phyloP scores from a whole-genome alignment of 2,113 vertebrate species.

The Cyprinodon variegatus region DNA sequence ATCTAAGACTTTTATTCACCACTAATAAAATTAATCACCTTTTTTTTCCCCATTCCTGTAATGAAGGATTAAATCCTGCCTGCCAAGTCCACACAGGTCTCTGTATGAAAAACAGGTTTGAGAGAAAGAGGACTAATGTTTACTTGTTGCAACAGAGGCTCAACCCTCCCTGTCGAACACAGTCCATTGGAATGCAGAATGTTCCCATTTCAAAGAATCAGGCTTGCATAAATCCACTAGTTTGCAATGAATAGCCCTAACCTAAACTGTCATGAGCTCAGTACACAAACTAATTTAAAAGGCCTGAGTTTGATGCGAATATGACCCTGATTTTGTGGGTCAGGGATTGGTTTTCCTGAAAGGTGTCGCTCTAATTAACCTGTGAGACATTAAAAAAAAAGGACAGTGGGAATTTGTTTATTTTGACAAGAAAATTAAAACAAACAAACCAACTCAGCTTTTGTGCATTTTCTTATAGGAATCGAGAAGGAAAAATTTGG shows the following conservation, averaged over 20 bases:
- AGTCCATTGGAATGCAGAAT: conserved; percentile 64
- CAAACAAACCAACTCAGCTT: too few species aligned
- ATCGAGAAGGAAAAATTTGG: too few species aligned
- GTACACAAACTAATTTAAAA: conserved; percentile 11
- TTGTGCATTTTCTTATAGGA: background rate
- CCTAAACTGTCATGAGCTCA: background rate
- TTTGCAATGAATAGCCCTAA: conserved; percentile 1
- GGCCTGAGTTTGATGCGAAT: background rate
- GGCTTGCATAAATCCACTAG: conserved; percentile 6
- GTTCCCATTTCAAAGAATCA: conserved; percentile 24
- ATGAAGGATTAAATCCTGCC: background rate
- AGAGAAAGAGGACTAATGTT: conserved; percentile 64
- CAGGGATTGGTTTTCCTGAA: background rate
- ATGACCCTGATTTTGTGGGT: conserved; percentile 23
- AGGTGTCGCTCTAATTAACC: conserved; percentile 9
- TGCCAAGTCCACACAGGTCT: conserved; percentile 5
- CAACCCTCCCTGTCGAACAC: conserved; percentile 45
- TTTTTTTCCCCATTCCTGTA: background rate
- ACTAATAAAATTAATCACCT: too few species aligned
- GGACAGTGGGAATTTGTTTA: background rate
- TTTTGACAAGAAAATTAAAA: too few species aligned
- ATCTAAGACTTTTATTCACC: background rate
- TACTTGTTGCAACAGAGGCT: conserved; percentile 78
- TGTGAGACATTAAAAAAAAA: background rate
- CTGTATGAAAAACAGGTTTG: conserved; percentile 65